Evolutionary conservation across 2,797 vertebrate genomes (phyloP), one percentile per base, ranked within the genome.

Genomic region (Eulemur rubriventer): DNA sequence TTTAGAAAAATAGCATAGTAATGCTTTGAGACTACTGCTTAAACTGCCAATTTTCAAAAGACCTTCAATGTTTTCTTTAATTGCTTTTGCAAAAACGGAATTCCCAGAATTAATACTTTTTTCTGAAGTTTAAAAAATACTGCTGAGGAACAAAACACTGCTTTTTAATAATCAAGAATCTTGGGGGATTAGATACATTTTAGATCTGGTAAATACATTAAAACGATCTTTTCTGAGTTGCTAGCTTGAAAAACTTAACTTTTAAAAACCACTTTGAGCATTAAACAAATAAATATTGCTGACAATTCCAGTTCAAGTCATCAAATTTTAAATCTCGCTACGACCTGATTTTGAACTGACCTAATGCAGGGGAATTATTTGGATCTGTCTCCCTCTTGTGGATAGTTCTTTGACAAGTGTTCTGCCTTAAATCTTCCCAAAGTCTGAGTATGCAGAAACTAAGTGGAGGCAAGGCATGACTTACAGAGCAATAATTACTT

Each of bases 341-440:
- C 55, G 52, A 94, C 78, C 69, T 78, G 86, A 96, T 97, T 96
- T 97, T 97, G 97, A 98, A 98, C 72, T 94, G 82, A 97, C 81
- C 81, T 98, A 94, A 82, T 33, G 35, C 12, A 96, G 50, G 67
- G 91, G 96, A 99, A 98, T 96, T 98, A 98, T 98, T 98, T 98
- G 99, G 98, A 97, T 98, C 95, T 99, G 98, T 98, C 99, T 99
- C 99, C 99, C 99, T 98, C 99, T 99, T 98, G 99, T 98, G 99
- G 98, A 97, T 87, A 96, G n/a, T 92, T 94, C 96, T 95, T 98
- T 98, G 83, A 33, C 86, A 83, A 76, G 65, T 33, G 9, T n/a
- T 94, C 82, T 86, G 52, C 35, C 43, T 95, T 72, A 22, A 86
- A 83, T 81, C 73, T 73, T 88, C 22, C 55, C 33, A 38, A 72